Conservation (phyloP, 2,888 invertebrate species). For the Malacosoma neustria region DNA sequence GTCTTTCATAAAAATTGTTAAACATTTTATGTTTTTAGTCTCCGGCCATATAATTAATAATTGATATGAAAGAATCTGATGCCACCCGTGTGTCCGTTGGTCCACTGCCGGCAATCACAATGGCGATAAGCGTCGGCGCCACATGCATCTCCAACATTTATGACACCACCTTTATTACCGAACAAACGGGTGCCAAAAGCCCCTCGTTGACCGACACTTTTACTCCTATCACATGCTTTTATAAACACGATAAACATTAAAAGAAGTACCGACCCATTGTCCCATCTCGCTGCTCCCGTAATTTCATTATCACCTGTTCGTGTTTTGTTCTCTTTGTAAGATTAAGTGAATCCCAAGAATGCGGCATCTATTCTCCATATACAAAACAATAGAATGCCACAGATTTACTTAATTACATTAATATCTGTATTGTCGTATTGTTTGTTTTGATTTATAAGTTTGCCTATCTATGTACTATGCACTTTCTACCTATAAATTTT, state of each 20-base stretch:
- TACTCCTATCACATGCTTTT: slow-evolving; percentile 53
- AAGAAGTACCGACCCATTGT: slow-evolving; percentile 12
- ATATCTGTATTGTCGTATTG: neutral
- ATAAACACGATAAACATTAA: slow-evolving; percentile 46
- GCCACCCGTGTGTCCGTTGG: slow-evolving; percentile 9
- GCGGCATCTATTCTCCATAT: neutral
- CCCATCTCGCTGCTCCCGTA: slow-evolving; percentile 18
- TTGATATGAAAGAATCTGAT: slow-evolving; percentile 4
- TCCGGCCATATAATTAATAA: too few species aligned
- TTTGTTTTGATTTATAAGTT: neutral
- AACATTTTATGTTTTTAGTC: too few species aligned
- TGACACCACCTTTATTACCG: slow-evolving; percentile 21
- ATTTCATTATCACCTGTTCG: slow-evolving; percentile 58
- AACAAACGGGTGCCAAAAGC: slow-evolving; percentile 68
- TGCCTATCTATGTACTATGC: neutral
- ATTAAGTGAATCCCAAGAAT: slow-evolving; percentile 10
- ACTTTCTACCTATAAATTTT: too few species aligned
- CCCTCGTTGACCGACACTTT: slow-evolving; percentile 58
- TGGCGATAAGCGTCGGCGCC: slow-evolving; percentile 46
- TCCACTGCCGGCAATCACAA: slow-evolving; percentile 12
- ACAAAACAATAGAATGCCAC: neutral
- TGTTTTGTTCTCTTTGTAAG: slow-evolving; percentile 16
- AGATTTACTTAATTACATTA: neutral
- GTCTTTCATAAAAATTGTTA: too few species aligned
- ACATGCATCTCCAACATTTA: slow-evolving; percentile 37